phyloP scores from a whole-genome alignment of 92 coral and sea anemone species.

The Porites evermanni region DNA sequence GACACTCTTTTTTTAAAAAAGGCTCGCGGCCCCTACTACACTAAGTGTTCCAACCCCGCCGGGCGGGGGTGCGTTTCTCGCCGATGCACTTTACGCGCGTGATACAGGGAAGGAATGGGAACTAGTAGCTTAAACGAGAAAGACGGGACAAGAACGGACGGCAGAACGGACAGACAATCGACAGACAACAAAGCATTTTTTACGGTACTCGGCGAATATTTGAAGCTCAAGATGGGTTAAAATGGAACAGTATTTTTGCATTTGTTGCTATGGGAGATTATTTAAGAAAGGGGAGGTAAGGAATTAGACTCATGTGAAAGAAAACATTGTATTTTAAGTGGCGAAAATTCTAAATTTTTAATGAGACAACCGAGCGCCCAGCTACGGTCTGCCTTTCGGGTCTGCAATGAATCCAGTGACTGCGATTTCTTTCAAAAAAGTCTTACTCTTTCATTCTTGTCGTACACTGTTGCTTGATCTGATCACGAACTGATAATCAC shows the following conservation, averaged over 20 bases:
- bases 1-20: no score
- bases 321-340: not conserved
- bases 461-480: not conserved
- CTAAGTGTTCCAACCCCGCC: no score
- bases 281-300: conserved; percentile 45
- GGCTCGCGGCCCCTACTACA: no score
- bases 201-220: not conserved
- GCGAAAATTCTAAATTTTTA: conserved; percentile 3
- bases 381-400: not conserved
- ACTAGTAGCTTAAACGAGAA: no score
- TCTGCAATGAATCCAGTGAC: not conserved
- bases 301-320: not conserved
- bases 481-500: no score
- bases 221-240: conserved; percentile 33
- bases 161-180: no score
- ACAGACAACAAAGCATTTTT: not conserved
- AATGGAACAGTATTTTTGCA: conserved; percentile 26
- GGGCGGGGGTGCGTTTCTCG: no score
- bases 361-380: conserved; percentile 1
- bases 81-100: no score
- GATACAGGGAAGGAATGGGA: no score
- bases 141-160: no score
- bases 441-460: not conserved
- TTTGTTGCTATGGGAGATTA: conserved; percentile 48
- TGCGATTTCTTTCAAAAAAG: not conserved